A percentile compares a stretch with the other conserved stretches of the same genome.
These are phyloP conservation scores for Clarias platycephalus DNA, from an alignment of 2,797 vertebrate species.

Conservation along the genomic window DNA sequence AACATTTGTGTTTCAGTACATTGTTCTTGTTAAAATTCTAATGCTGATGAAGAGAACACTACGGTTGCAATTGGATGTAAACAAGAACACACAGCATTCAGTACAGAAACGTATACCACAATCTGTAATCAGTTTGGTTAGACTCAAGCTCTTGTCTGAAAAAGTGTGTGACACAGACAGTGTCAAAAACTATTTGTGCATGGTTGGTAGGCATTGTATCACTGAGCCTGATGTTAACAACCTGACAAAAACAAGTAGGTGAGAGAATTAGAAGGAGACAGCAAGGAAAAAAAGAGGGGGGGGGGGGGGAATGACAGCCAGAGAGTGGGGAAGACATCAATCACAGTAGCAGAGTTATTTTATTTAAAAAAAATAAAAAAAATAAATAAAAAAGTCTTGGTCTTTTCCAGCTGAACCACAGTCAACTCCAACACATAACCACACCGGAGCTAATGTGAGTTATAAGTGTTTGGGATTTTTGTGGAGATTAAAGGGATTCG, in stretches of 20 bases:
- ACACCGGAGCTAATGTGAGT: background rate
- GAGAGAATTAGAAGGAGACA: background rate
- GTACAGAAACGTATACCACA: background rate
- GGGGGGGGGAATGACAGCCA: no score
- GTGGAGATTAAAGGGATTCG: background rate
- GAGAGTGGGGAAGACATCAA: background rate
- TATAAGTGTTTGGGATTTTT: background rate
- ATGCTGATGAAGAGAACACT: background rate
- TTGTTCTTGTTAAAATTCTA: background rate
- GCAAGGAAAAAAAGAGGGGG: background rate
- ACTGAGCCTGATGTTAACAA: background rate
- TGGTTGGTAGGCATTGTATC: background rate
- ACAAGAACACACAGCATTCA: slow-evolving; percentile 3
- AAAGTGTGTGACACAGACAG: background rate
- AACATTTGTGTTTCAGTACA: background rate
- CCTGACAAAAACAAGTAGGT: background rate
- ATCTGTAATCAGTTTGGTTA: background rate
- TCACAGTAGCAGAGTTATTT: background rate
- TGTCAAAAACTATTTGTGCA: background rate
- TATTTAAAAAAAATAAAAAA: no score
- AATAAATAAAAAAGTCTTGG: no score
- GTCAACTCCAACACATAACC: background rate
- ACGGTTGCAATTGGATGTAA: background rate
- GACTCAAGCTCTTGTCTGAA: background rate
- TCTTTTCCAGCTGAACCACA: background rate